Percentiles rank a stretch among this genome's conserved stretches.
Evolutionary conservation across 2,797 vertebrate species (phyloP).

Genomic region (Phoebastria nigripes): DNA sequence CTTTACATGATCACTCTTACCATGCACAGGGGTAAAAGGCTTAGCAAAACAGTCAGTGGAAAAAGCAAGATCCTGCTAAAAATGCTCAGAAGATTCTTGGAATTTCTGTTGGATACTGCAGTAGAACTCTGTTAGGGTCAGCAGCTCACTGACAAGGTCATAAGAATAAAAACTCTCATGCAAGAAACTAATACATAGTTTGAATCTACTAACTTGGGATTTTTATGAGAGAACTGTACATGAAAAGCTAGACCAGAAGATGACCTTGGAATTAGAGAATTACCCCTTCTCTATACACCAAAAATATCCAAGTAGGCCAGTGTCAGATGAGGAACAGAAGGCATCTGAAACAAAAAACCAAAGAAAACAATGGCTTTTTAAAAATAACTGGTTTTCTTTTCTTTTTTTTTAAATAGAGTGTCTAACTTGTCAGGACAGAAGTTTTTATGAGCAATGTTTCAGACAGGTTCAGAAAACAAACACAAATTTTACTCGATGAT

Average conservation of each 20-base stretch:
- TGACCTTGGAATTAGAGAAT: background rate
- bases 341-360: background rate
- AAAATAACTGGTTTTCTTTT: background rate
- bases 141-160: background rate
- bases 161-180: background rate
- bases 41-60: background rate
- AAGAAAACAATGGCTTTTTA: background rate
- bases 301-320: background rate
- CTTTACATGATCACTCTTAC: background rate
- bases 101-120: background rate
- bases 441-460: background rate
- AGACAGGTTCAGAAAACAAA: slow-evolving; percentile 23
- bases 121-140: background rate
- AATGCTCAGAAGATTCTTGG: background rate
- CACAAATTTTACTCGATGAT: background rate
- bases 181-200: background rate
- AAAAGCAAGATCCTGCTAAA: background rate
- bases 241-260: background rate
- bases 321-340: background rate
- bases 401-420: background rate
- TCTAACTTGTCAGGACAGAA: background rate
- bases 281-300: background rate
- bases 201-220: background rate
- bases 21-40: background rate
- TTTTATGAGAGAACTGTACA: background rate